Evolutionary conservation across 2,888 invertebrate species (phyloP).

Genomic region (Drosophila subquinaria): DNA sequence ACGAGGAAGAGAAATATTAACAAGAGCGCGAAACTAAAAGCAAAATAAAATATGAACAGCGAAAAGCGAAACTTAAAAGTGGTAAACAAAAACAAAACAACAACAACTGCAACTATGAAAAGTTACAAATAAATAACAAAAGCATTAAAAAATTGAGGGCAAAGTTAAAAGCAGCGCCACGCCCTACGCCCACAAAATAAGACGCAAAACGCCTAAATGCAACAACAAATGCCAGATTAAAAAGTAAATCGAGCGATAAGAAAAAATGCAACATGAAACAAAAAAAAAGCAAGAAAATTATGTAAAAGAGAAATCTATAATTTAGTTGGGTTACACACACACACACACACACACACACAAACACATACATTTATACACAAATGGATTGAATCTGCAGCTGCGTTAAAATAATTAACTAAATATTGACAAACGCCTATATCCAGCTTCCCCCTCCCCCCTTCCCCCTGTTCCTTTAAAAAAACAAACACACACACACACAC

Average conservation of each 20-base stretch:
- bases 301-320: constrained; percentile 34
- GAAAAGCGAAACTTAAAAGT: constrained; percentile 37
- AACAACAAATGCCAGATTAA: constrained; percentile 16
- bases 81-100: constrained; percentile 10
- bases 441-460: background rate
- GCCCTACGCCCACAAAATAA: constrained; percentile 7
- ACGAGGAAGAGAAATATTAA: constrained; percentile 8
- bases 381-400: constrained; percentile 58
- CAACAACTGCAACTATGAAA: constrained; percentile 6
- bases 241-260: constrained; percentile 2
- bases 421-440: constrained; percentile 33
- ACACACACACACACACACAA: constrained; percentile 20
- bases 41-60: constrained; percentile 15
- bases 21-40: constrained; percentile 23
- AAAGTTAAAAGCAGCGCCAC: constrained; percentile 11
- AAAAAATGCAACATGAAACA: constrained; percentile 10
- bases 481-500: constrained; percentile 6
- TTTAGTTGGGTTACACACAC: constrained; percentile 49
- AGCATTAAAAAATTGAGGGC: constrained; percentile 24
- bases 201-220: constrained; percentile 16
- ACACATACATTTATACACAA: constrained; percentile 8
- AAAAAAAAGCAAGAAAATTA: constrained; percentile 20
- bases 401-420: constrained; percentile 42
- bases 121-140: constrained; percentile 23
- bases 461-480: background rate